Percentiles rank a stretch among this genome's conserved stretches.
Conservation (phyloP, 64 coral and sea anemone genomes). For the Anthopleura sola region DNA sequence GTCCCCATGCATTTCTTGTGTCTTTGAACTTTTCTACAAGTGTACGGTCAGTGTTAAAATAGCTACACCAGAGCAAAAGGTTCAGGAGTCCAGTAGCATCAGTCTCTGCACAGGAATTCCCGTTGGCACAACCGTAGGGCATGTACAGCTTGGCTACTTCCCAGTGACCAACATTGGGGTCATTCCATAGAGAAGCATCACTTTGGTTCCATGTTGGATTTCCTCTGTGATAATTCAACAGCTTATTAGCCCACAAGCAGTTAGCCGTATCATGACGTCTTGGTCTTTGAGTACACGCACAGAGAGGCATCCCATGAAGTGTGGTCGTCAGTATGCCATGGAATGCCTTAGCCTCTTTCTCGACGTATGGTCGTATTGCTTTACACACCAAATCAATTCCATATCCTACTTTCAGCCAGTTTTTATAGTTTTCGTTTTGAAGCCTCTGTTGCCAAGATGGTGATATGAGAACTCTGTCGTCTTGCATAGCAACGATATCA, state of each 20-base stretch:
- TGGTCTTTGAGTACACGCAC: constrained; percentile 35
- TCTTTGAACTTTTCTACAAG: constrained; percentile 38
- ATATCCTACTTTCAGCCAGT: constrained; percentile 76
- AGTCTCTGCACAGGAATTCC: constrained; percentile 35
- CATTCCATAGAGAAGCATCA: constrained; percentile 48
- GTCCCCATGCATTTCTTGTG: constrained; percentile 50
- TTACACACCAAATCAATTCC: constrained; percentile 44
- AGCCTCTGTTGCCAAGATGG: constrained; percentile 33
- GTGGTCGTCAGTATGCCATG: constrained; percentile 25
- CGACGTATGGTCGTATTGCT: constrained; percentile 57
- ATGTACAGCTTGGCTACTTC: constrained; percentile 80
- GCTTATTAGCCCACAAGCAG: constrained; percentile 57
- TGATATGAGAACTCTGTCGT: not conserved
- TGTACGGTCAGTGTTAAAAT: constrained; percentile 34
- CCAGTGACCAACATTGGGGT: constrained; percentile 57
- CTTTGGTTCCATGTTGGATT: constrained; percentile 70
- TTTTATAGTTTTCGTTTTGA: constrained; percentile 66
- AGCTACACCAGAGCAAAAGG: constrained; percentile 53
- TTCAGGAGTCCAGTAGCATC: constrained; percentile 57
- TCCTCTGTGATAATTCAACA: constrained; percentile 34
- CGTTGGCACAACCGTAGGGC: constrained; percentile 27
- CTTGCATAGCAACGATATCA: not conserved
- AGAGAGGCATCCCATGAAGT: constrained; percentile 10
- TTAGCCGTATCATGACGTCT: constrained; percentile 44
- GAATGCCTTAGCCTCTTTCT: constrained; percentile 20